Evolutionary conservation across 1,140 invertebrate species (phyloP), one percentile per base, ranked within the genome.

Genomic region (Protaetia brevitarsis): DNA sequence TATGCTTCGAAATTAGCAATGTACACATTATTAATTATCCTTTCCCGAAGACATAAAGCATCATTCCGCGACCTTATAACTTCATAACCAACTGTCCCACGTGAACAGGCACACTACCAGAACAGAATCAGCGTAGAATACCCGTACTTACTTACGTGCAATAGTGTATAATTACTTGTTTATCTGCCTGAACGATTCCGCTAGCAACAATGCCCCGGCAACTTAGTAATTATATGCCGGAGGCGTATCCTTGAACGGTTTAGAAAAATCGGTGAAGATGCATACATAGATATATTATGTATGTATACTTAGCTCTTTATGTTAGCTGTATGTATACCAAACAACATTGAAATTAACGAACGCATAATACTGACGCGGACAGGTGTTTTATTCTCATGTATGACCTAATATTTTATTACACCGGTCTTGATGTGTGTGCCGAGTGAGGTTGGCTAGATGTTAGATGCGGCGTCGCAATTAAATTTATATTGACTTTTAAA

Each of bases 141-240:
- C n/a, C n/a, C n/a, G n/a, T n/a, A n/a, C n/a, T n/a, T 19, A 51
- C n/a, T 23, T 10, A 51, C 10, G 16, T 51, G 45, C 13, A 51
- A 51, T 51, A n/a, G n/a, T n/a, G 6, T 51, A 23, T 51, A 51
- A 51, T 51, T 51, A 51, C 45, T 51, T 51, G 45, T 51, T 51
- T 51, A 8, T 51, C n/a, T n/a, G 16, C 21, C 45, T 51, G 6
- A 10, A 16, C 13, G 21, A 16, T 51, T 19, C 45, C n/a, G n/a
- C n/a, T n/a, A n/a, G n/a, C n/a, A n/a, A n/a, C n/a, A n/a, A n/a
- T n/a, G n/a, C n/a, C 13, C n/a, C 13, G 21, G 10, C 6, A 1
- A 16, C 13, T 16, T 8, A 16, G 21, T 51, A 51, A 51, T 51
- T 51, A 51, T 51, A 51, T 8, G 7, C 45, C 6, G 10, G n/a